These are phyloP conservation scores for Saccostrea echinata DNA, from an alignment of 1,140 invertebrate genomes.

Conservation along the genomic window DNA sequence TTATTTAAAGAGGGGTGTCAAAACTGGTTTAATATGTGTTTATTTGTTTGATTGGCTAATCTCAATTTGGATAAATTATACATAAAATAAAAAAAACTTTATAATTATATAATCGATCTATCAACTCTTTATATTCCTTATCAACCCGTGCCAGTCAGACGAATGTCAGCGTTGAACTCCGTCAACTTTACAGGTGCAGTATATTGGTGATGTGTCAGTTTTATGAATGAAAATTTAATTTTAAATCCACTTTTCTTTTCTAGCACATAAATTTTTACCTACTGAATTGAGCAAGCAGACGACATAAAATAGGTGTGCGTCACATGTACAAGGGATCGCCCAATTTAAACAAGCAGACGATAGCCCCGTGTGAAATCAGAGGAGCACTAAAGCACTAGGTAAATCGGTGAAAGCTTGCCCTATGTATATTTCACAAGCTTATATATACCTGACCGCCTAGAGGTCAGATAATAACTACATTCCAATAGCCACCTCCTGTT, in stretches of 20 bases:
- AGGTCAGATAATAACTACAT: not conserved
- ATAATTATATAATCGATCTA: not conserved
- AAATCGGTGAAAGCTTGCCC: not conserved
- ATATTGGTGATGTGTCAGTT: not conserved
- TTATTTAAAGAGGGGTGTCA: too few relatives aligned
- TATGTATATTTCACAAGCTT: not conserved
- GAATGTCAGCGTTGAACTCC: not conserved
- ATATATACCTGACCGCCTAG: not conserved
- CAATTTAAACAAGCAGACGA: not conserved
- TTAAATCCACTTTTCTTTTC: constrained; percentile 1
- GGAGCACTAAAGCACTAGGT: not conserved
- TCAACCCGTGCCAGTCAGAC: constrained; percentile 14
- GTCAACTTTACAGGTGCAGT: not conserved
- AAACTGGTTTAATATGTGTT: not conserved
- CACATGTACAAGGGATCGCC: not conserved
- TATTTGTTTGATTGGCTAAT: not conserved
- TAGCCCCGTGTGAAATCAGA: not conserved
- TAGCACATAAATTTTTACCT: not conserved
- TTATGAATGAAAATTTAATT: constrained; percentile 15
- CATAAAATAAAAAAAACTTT: too few relatives aligned
- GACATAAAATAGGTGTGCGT: not conserved
- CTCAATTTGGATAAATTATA: not conserved
- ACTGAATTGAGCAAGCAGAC: not conserved
- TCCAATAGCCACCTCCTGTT: not conserved
- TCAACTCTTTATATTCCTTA: constrained; percentile 4